These are phyloP conservation scores for Sialia sialis DNA, from an alignment of 2,113 vertebrate species.

Conservation along the genomic window DNA sequence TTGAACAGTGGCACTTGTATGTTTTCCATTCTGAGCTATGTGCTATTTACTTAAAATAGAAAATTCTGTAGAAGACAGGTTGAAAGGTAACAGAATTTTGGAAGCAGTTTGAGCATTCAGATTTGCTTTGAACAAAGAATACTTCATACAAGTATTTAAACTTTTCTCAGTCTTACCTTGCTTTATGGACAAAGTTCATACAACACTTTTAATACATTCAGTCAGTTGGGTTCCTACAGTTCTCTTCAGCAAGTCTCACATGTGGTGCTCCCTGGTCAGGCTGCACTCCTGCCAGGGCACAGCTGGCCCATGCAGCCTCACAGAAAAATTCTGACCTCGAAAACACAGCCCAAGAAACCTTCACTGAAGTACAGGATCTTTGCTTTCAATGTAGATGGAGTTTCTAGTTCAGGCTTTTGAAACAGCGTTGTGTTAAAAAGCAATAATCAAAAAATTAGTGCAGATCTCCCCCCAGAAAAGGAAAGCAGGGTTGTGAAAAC, in stretches of 20 bases:
- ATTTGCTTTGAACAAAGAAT: not conserved
- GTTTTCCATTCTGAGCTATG: not conserved
- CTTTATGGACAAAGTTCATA: not conserved
- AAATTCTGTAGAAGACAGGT: not conserved
- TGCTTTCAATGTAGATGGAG: not conserved
- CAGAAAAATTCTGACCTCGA: not conserved
- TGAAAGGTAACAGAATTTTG: not conserved
- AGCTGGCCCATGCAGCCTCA: not conserved
- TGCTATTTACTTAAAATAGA: slow-evolving; percentile 12
- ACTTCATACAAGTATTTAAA: not conserved
- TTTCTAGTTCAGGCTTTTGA: not conserved
- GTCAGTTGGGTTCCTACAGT: not conserved
- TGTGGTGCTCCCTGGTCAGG: not conserved
- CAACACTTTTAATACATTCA: not conserved
- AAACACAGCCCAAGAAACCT: not conserved
- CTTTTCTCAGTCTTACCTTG: not conserved
- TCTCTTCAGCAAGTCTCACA: not conserved
- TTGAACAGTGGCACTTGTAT: not conserved
- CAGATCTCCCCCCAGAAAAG: not conserved
- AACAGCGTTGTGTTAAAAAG: not conserved
- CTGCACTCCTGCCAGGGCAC: not conserved
- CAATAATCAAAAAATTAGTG: not conserved
- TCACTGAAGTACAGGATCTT: not conserved
- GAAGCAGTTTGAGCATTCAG: not conserved
- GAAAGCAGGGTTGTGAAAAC: not conserved